phyloP scores from a whole-genome alignment of 2,113 vertebrate genomes.

The Proteles cristata region DNA sequence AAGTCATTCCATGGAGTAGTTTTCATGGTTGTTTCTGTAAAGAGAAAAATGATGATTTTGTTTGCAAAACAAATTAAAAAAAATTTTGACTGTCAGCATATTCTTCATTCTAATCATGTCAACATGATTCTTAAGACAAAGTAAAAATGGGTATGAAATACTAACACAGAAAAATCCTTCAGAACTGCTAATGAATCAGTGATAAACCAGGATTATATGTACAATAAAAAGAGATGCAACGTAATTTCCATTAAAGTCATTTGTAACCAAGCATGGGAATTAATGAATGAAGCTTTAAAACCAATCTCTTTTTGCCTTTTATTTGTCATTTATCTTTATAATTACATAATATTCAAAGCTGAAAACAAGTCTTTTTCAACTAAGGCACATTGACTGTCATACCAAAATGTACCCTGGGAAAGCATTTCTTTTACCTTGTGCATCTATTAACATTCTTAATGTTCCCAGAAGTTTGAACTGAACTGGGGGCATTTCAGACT shows the following conservation, averaged over 20 bases:
- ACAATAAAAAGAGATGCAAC: background rate
- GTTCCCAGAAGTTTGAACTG: constrained; percentile 99
- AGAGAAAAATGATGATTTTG: constrained; percentile 11
- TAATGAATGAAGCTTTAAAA: constrained; percentile 23
- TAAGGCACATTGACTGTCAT: constrained; percentile 64
- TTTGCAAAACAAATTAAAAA: constrained; percentile 41
- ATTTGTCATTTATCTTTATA: constrained; percentile 35
- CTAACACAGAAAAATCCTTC: background rate
- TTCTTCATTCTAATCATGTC: background rate
- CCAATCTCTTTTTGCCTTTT: constrained; percentile 34
- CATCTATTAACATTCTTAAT: constrained; percentile 98
- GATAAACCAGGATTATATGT: background rate
- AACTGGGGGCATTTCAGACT: constrained; percentile 98
- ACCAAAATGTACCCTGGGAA: constrained; percentile 70
- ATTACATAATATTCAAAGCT: constrained; percentile 53
- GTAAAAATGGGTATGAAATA: constrained; percentile 47
- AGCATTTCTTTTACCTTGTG: constrained; percentile 92
- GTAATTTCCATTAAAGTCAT: constrained; percentile 14
- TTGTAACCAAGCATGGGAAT: background rate
- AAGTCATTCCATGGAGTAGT: background rate
- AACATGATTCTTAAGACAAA: background rate
- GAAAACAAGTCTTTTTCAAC: constrained; percentile 53
- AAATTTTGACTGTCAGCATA: background rate
- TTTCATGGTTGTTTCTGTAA: constrained; percentile 41
- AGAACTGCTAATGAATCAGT: background rate